Conservation (phyloP, 2,888 invertebrate species). For the Allygus modestus region DNA sequence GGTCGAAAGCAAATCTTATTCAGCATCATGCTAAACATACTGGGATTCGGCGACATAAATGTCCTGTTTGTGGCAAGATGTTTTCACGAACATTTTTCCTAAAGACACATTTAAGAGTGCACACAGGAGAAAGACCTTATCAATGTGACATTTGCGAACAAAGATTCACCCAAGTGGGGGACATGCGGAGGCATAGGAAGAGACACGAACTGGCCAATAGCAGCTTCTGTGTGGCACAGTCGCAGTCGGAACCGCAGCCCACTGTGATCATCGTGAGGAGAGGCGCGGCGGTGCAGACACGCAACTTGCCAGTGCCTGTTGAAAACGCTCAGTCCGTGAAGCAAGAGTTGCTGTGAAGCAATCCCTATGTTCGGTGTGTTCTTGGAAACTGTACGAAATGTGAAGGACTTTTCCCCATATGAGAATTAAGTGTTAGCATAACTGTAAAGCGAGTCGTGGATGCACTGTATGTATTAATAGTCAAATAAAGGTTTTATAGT, state of each 20-base stretch:
- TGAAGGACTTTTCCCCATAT: no score
- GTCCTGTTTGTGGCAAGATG: conserved; percentile 69
- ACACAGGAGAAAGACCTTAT: conserved; percentile 70
- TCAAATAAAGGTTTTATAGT: no score
- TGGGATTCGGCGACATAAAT: conserved; percentile 68
- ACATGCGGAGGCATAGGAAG: conserved; percentile 68
- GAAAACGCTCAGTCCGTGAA: neutral
- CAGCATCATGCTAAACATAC: conserved; percentile 70
- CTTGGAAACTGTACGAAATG: no score
- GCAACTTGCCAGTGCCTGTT: neutral
- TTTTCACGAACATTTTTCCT: conserved; percentile 70
- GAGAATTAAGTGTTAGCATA: no score
- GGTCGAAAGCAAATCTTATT: conserved; percentile 69
- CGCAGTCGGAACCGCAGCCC: neutral
- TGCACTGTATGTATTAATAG: no score
- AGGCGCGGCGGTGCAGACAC: neutral
- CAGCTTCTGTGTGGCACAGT: neutral
- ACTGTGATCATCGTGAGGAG: conserved; percentile 44
- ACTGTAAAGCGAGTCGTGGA: no score
- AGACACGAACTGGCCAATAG: conserved; percentile 54
- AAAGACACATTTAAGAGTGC: conserved; percentile 69
- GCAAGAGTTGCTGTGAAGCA: no score
- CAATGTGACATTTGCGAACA: conserved; percentile 69
- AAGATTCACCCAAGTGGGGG: conserved; percentile 70
- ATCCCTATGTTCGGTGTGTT: no score